These are phyloP conservation scores for Myiotriccus ornatus DNA, from an alignment of 2,797 vertebrate genomes.

Conservation along the genomic window DNA sequence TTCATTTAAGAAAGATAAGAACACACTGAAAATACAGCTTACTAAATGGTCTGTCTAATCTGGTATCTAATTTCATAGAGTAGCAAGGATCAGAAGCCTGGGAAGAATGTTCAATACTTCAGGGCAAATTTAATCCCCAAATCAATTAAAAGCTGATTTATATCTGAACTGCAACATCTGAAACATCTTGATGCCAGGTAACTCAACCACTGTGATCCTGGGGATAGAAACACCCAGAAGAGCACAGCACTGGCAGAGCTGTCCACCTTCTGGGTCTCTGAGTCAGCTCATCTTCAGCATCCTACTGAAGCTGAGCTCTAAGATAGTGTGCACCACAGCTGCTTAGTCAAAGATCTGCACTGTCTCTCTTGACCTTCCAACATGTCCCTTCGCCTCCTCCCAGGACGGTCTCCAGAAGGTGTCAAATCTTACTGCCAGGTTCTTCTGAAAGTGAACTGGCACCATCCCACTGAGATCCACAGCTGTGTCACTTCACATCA, in stretches of 20 bases:
- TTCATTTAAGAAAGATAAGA: slow-evolving; percentile 6
- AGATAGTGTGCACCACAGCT: not conserved
- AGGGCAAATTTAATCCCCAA: slow-evolving; percentile 31
- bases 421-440: not conserved
- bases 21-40: not conserved
- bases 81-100: slow-evolving; percentile 2
- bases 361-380: not conserved
- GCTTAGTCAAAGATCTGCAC: not conserved
- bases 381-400: not conserved
- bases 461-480: not conserved
- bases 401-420: not conserved
- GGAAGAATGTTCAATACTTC: slow-evolving; percentile 30
- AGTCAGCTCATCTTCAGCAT: not conserved
- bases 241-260: not conserved
- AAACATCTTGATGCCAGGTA: not conserved
- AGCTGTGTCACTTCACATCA: not conserved
- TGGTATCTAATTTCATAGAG: slow-evolving; percentile 13
- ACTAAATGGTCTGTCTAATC: slow-evolving; percentile 7
- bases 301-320: not conserved
- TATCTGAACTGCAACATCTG: slow-evolving; percentile 21
- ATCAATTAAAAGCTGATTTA: slow-evolving; percentile 37
- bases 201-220: not conserved
- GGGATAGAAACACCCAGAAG: not conserved
- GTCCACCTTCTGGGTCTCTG: not conserved
- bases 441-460: not conserved